These are phyloP conservation scores for Anarsia innoxiella DNA, from an alignment of 2,888 invertebrate genomes.

Conservation along the genomic window DNA sequence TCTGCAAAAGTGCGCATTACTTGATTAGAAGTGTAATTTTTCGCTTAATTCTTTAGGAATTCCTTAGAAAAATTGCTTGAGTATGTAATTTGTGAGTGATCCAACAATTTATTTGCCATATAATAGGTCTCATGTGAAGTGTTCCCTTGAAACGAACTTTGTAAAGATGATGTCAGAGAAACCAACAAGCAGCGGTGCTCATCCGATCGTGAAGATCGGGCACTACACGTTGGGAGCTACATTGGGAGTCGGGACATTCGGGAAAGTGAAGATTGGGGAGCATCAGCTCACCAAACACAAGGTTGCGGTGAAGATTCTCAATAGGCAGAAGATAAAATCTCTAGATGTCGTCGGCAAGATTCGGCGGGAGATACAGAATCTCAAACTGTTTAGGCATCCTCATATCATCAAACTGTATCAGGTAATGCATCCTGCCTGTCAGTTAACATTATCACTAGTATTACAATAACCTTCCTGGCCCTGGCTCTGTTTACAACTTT, in stretches of 20 bases:
- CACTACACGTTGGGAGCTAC: slow-evolving; percentile 94
- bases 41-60: neutral
- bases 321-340: slow-evolving; percentile 98
- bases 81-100: neutral
- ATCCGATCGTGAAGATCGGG: slow-evolving; percentile 95
- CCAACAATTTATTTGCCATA: neutral
- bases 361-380: slow-evolving; percentile 97
- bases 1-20: slow-evolving; percentile 5
- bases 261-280: slow-evolving; percentile 99
- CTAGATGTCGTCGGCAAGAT: slow-evolving; percentile 99
- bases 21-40: neutral
- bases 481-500: slow-evolving; percentile 10
- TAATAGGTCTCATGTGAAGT: neutral
- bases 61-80: neutral
- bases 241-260: slow-evolving; percentile 98
- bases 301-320: slow-evolving; percentile 98
- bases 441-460: neutral
- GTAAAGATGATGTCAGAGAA: slow-evolving; percentile 50
- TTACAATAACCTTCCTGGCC: neutral
- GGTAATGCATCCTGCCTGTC: slow-evolving; percentile 38
- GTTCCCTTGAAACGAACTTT: neutral
- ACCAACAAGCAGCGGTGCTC: slow-evolving; percentile 54
- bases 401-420: slow-evolving; percentile 98
- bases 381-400: slow-evolving; percentile 99
- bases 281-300: slow-evolving; percentile 98